Evolutionary conservation across 1,140 invertebrate genomes (phyloP).

Genomic region (Aricia agestis): DNA sequence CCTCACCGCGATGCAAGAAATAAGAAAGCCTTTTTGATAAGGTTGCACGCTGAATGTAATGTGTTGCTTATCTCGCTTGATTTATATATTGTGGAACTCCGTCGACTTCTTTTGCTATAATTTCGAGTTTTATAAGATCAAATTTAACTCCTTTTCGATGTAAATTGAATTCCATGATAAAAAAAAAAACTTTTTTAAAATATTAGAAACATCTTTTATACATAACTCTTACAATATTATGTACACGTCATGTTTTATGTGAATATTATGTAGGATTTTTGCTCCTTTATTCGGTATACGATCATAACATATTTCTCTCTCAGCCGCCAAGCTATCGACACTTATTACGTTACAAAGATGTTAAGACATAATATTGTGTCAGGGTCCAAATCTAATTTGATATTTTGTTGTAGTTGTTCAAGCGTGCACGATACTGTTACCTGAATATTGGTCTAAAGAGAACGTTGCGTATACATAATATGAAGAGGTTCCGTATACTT

Average conservation of each 20-base stretch:
- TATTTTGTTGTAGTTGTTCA: background rate
- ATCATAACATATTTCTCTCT: background rate
- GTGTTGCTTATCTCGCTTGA: background rate
- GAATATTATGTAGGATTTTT: too few relatives aligned
- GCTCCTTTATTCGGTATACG: too few relatives aligned
- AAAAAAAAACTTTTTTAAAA: too few relatives aligned
- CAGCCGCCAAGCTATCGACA: background rate
- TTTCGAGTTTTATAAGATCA: too few relatives aligned
- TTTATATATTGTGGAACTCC: background rate
- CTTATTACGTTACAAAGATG: background rate
- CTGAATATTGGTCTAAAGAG: background rate
- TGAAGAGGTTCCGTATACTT: too few relatives aligned
- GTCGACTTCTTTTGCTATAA: too few relatives aligned
- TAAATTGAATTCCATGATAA: too few relatives aligned
- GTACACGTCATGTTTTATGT: too few relatives aligned
- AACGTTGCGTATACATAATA: too few relatives aligned
- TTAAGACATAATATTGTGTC: constrained; percentile 4
- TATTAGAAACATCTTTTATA: too few relatives aligned
- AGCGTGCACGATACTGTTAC: constrained; percentile 4
- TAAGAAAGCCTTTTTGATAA: background rate
- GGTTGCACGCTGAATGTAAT: background rate
- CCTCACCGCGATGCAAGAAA: background rate
- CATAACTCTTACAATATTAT: too few relatives aligned
- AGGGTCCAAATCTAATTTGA: background rate
- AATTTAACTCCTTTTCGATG: too few relatives aligned